Evolutionary conservation across 2,797 vertebrate species (phyloP).

Genomic region (Geotrypetes seraphini): DNA sequence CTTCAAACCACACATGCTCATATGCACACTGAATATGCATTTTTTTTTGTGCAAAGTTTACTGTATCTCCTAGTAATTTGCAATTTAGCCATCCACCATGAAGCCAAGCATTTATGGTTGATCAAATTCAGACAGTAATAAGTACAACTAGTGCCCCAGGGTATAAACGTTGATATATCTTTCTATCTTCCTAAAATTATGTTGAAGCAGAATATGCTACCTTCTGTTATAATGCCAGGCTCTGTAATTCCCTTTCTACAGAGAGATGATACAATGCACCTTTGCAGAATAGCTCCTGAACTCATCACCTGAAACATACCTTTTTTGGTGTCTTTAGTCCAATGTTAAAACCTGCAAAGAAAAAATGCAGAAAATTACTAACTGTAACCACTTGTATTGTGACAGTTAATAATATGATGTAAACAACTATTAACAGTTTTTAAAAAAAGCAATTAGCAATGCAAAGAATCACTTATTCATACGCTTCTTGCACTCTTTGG

Average conservation of each 20-base stretch:
- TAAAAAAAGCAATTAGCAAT: too few relatives aligned
- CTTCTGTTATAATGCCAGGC: too few relatives aligned
- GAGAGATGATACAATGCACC: too few relatives aligned
- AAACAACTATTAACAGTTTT: too few relatives aligned
- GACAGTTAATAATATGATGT: too few relatives aligned
- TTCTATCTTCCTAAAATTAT: background rate
- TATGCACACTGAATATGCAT: slow-evolving; percentile 1
- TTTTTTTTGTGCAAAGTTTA: slow-evolving; percentile 12
- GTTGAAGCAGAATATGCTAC: too few relatives aligned
- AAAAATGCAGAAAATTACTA: slow-evolving; percentile 24
- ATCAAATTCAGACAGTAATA: background rate
- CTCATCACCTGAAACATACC: slow-evolving; percentile 40
- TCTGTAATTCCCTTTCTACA: too few relatives aligned
- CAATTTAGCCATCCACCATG: slow-evolving; percentile 2
- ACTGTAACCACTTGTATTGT: background rate
- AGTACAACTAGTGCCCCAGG: background rate
- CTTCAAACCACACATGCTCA: too few relatives aligned
- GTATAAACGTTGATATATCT: background rate
- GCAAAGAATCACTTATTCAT: too few relatives aligned
- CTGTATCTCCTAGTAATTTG: slow-evolving; percentile 8
- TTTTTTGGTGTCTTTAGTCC: slow-evolving; percentile 46
- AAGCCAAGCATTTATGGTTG: background rate
- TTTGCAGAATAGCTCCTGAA: too few relatives aligned
- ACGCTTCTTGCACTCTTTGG: too few relatives aligned
- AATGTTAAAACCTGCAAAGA: slow-evolving; percentile 50